phyloP scores from a whole-genome alignment of 2,888 invertebrate genomes.

The Frankliniella intonsa region DNA sequence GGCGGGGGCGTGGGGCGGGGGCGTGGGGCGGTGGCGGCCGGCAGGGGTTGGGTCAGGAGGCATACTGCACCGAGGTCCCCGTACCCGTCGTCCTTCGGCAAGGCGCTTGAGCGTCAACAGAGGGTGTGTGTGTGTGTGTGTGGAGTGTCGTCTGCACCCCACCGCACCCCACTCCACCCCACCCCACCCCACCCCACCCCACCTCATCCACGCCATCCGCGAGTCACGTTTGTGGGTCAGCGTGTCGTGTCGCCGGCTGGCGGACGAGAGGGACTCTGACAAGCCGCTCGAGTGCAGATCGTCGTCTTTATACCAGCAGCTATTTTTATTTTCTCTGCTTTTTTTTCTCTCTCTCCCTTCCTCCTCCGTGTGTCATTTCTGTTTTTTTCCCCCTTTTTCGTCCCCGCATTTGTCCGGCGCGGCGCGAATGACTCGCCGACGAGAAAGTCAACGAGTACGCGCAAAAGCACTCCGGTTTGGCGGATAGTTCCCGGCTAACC shows the following conservation, averaged over 20 bases:
- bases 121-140: neutral
- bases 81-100: too few relatives aligned
- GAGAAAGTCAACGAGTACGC: neutral
- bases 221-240: neutral
- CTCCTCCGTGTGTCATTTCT: neutral
- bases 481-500: neutral
- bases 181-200: too few relatives aligned
- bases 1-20: neutral
- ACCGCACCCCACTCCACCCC: too few relatives aligned
- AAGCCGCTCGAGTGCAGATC: too few relatives aligned
- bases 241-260: neutral
- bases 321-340: neutral
- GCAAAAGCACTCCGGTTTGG: neutral
- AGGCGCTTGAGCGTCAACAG: too few relatives aligned
- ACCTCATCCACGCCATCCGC: neutral
- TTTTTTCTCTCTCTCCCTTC: neutral
- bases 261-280: neutral
- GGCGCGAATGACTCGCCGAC: neutral
- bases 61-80: too few relatives aligned
- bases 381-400: neutral
- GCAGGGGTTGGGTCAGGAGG: too few relatives aligned
- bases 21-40: neutral
- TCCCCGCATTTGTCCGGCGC: neutral
- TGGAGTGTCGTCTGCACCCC: neutral
- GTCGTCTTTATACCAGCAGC: neutral